Evolutionary conservation across 2,888 invertebrate genomes (phyloP).

Genomic region (Tineola bisselliella): DNA sequence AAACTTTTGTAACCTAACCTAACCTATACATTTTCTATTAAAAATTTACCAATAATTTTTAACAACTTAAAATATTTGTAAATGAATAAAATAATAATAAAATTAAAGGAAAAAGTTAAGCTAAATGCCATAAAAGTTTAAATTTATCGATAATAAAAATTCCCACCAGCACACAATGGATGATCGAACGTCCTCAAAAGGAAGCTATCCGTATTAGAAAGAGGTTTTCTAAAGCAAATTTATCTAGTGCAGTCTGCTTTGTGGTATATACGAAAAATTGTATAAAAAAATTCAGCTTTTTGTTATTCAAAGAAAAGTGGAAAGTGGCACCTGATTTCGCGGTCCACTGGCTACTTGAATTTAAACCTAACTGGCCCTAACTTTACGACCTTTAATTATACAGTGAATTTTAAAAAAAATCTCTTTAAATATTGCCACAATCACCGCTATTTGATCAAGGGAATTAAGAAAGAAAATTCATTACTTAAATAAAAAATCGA

Average conservation of each 20-base stretch:
- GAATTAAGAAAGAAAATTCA: too few relatives aligned
- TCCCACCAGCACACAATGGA: background rate
- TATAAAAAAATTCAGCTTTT: conserved; percentile 9
- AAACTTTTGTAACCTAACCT: too few relatives aligned
- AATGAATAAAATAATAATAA: background rate
- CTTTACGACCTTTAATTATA: too few relatives aligned
- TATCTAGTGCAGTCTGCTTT: background rate
- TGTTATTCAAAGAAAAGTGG: conserved; percentile 14
- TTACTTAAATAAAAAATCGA: too few relatives aligned
- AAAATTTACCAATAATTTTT: background rate
- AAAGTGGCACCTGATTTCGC: conserved; percentile 14
- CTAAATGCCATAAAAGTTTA: too few relatives aligned
- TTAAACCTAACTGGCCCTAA: background rate
- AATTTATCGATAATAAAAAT: background rate
- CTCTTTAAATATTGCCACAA: too few relatives aligned
- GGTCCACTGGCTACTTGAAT: background rate
- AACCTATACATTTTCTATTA: too few relatives aligned
- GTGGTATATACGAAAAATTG: background rate
- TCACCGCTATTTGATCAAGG: too few relatives aligned
- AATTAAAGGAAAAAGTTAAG: too few relatives aligned
- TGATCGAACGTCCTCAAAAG: background rate
- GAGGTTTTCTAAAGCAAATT: background rate
- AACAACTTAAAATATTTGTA: background rate
- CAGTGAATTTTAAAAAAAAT: too few relatives aligned
- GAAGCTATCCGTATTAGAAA: background rate